These are phyloP conservation scores for Acleris holmiana DNA, from an alignment of 2,888 invertebrate genomes.

Conservation along the genomic window DNA sequence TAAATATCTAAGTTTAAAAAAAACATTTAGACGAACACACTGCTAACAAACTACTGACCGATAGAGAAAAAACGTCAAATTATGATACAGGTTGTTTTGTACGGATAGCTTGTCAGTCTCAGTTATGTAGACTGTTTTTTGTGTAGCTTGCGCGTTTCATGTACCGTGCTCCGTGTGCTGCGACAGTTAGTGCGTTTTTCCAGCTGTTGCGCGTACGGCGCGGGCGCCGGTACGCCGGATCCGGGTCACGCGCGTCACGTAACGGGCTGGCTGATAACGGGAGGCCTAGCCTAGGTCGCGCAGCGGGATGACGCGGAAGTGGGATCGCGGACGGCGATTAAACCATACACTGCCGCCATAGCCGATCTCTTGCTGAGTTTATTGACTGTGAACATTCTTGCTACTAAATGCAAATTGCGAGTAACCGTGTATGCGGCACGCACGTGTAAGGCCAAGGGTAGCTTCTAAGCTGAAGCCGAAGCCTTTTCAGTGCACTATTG, in stretches of 20 bases:
- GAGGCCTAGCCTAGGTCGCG: slow-evolving; percentile 75
- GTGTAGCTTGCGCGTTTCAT: background rate
- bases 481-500: slow-evolving; percentile 25
- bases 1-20: too few relatives aligned
- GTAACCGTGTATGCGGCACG: background rate
- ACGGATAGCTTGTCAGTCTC: background rate
- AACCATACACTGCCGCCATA: slow-evolving; percentile 38
- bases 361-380: background rate
- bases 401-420: background rate
- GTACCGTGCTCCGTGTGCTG: slow-evolving; percentile 41
- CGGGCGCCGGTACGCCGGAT: slow-evolving; percentile 51
- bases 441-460: slow-evolving; percentile 24
- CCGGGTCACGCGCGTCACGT: slow-evolving; percentile 81
- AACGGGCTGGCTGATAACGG: slow-evolving; percentile 79
- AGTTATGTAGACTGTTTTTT: background rate
- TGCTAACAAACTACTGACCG: too few relatives aligned
- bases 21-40: too few relatives aligned
- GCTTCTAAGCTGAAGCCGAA: slow-evolving; percentile 33
- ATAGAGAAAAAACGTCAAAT: too few relatives aligned
- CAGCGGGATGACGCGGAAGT: slow-evolving; percentile 84
- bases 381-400: slow-evolving; percentile 5
- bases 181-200: slow-evolving; percentile 61
- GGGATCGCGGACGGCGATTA: slow-evolving; percentile 68
- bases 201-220: slow-evolving; percentile 53
- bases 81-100: too few relatives aligned